phyloP scores from a whole-genome alignment of 2,888 invertebrate species.

The Diadegma fenestrale region DNA sequence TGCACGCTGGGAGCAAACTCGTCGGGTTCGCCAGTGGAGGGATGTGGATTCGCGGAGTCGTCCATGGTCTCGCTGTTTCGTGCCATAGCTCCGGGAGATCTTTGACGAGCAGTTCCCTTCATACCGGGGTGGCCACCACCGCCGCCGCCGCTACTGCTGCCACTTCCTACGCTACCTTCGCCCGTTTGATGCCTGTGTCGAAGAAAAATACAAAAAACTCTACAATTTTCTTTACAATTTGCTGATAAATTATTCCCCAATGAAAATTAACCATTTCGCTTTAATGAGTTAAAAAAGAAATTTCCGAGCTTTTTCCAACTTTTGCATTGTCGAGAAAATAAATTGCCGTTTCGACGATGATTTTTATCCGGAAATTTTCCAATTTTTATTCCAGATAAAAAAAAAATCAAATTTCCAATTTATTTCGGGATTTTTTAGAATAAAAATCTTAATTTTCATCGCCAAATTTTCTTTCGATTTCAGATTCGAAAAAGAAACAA shows the following conservation, averaged over 20 bases:
- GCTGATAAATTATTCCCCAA: neutral
- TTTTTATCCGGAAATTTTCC: too few species aligned
- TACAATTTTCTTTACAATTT: too few species aligned
- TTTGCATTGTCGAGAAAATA: neutral
- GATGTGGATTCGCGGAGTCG: constrained; percentile 77
- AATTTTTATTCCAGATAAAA: neutral
- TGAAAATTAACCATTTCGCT: neutral
- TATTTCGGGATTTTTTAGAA: too few species aligned
- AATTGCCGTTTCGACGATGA: neutral
- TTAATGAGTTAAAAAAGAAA: neutral
- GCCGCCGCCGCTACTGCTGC: constrained; percentile 79
- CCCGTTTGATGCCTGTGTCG: constrained; percentile 76
- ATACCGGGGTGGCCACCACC: constrained; percentile 74
- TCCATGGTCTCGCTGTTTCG: constrained; percentile 79
- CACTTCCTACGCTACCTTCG: constrained; percentile 82
- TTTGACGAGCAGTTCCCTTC: constrained; percentile 80
- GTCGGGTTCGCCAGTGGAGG: constrained; percentile 79
- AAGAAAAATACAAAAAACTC: constrained; percentile 6
- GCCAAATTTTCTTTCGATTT: too few species aligned
- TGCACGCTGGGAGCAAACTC: constrained; percentile 81
- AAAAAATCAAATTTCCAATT: too few species aligned
- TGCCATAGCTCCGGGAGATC: constrained; percentile 82
- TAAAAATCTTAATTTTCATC: neutral
- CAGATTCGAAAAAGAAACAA: too few species aligned
- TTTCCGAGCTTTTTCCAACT: neutral